These are phyloP conservation scores for Actenoides lindsayi DNA, from an alignment of 2,113 vertebrate species.

Conservation along the genomic window DNA sequence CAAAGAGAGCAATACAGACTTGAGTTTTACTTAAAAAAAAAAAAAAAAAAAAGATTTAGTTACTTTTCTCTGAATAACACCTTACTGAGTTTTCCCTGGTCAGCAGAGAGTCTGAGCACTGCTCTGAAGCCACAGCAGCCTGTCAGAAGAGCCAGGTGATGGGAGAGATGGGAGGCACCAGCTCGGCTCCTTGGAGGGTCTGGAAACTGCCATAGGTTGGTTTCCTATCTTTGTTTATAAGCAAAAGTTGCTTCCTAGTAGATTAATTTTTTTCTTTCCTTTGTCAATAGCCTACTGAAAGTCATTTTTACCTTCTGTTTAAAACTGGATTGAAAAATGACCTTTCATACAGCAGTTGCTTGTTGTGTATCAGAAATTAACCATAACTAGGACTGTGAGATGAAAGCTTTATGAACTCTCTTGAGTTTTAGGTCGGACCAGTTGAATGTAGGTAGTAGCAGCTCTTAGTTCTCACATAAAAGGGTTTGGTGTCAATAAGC, in stretches of 20 bases:
- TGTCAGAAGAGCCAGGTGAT: neutral
- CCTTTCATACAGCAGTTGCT: neutral
- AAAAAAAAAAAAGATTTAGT: neutral
- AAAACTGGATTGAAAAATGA: neutral
- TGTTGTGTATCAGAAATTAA: fast-evolving
- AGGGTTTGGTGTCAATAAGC: fast-evolving
- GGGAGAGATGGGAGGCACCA: fast-evolving
- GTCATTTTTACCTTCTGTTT: neutral
- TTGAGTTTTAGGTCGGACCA: neutral
- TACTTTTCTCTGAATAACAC: neutral
- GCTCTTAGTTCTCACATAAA: neutral
- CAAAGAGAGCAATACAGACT: neutral
- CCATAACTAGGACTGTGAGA: neutral
- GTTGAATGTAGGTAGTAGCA: neutral
- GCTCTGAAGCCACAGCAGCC: no score
- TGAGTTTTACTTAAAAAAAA: neutral
- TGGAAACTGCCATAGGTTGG: neutral
- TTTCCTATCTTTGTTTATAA: neutral
- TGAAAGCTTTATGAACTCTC: neutral
- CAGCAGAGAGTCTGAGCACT: neutral
- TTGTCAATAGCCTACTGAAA: neutral
- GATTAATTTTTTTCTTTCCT: neutral
- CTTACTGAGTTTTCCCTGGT: neutral
- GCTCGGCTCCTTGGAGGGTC: fast-evolving
- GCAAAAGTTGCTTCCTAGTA: neutral